Evolutionary conservation across 2,113 vertebrate genomes (phyloP).

Genomic region (Trematomus loennbergii): DNA sequence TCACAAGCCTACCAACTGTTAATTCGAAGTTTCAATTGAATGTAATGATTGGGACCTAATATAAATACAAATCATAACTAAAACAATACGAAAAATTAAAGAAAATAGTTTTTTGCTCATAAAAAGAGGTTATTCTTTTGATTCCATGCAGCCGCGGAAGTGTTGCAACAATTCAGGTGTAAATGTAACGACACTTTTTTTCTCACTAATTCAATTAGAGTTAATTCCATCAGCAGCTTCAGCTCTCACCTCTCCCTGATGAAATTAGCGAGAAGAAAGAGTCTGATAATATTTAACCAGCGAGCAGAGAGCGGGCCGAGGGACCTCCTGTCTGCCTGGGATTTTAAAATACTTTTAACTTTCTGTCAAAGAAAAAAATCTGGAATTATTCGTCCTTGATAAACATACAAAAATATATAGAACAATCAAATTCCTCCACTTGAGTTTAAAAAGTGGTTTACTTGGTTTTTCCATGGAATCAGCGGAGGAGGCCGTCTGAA

Average conservation of each 20-base stretch:
- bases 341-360: neutral
- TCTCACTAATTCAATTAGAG: slow-evolving; percentile 67
- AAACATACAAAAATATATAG: too few species aligned
- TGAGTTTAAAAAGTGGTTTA: neutral
- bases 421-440: too few species aligned
- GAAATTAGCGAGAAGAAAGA: slow-evolving; percentile 67
- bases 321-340: neutral
- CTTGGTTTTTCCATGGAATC: slow-evolving; percentile 45
- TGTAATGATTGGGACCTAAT: neutral
- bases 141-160: slow-evolving; percentile 6
- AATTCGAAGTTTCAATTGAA: neutral
- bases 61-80: neutral
- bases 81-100: neutral
- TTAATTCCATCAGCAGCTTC: slow-evolving; percentile 71
- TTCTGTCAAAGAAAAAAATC: neutral
- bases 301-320: neutral
- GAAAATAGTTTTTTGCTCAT: neutral
- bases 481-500: slow-evolving; percentile 55
- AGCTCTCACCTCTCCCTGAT: slow-evolving; percentile 67
- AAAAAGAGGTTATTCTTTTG: neutral
- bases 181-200: slow-evolving; percentile 29
- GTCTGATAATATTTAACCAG: slow-evolving; percentile 68
- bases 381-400: neutral
- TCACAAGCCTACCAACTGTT: neutral
- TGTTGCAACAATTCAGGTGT: slow-evolving; percentile 45